phyloP scores from a whole-genome alignment of 2,797 vertebrate genomes.

The Pangasius mekongensis region DNA sequence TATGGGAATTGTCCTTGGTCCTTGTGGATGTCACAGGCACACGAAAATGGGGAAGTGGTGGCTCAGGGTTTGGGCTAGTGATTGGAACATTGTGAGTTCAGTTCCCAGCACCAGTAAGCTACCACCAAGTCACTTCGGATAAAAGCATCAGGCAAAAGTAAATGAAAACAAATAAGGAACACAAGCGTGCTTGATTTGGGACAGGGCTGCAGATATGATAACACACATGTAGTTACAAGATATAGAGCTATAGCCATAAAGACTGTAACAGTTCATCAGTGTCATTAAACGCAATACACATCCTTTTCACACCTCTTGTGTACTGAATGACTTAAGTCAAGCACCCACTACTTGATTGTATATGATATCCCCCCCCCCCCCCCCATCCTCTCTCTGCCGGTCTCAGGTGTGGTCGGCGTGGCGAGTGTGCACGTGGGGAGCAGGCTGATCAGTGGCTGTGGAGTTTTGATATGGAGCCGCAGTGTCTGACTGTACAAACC shows the following conservation, averaged over 20 bases:
- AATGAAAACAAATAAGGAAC: background rate
- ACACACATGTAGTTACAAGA: background rate
- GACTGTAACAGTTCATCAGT: background rate
- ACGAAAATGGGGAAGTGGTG: background rate
- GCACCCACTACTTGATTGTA: background rate
- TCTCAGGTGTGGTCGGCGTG: constrained; percentile 84
- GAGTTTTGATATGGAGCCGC: constrained; percentile 89
- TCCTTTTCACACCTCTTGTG: background rate
- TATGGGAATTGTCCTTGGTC: background rate
- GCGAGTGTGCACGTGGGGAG: constrained; percentile 80
- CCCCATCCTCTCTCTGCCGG: constrained; percentile 20
- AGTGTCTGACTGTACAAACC: constrained; percentile 82
- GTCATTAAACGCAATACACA: background rate
- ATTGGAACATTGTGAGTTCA: background rate
- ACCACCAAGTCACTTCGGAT: background rate
- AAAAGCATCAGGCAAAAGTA: background rate
- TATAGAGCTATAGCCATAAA: background rate
- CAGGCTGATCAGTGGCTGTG: constrained; percentile 88
- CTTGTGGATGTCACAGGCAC: background rate
- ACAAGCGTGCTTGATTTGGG: background rate
- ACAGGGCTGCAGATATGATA: background rate
- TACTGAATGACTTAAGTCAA: background rate
- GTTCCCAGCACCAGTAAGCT: background rate
- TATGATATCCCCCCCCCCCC: background rate
- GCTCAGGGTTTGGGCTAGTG: background rate